Evolutionary conservation across 2,797 vertebrate genomes (phyloP), one percentile per base, ranked within the genome.

Genomic region (Sebastolobus alascanus): DNA sequence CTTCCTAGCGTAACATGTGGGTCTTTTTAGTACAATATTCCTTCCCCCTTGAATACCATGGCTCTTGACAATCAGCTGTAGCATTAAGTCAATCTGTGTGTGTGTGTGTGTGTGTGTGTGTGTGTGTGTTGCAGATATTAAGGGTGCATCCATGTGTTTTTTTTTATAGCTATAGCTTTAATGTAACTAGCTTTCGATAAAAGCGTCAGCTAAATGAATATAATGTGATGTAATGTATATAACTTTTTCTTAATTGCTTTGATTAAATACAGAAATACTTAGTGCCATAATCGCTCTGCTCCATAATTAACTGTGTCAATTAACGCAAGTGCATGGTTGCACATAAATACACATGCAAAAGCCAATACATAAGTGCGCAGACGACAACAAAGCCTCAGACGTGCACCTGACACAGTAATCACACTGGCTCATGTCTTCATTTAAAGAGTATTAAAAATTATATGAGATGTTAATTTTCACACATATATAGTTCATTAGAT

Each of bases 221-320:
- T 60, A 72, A 31, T 46, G 35, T 11, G 20, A 69, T 69, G 68
- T 25, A 69, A 37, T 37, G 37, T 59, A 60, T 82, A 43, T 55
- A 61, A 52, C 27, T 69, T 68, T 43, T 16, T 69, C 70, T 83
- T 89, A 83, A 92, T 92, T 84, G 77, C 77, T 80, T 65, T 83
- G 46, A 92, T 85, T 87, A 84, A 87, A 87, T 73, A 75, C 33
- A 60, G 74, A 22, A 50, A 84, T 80, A 80, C 77, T 89, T 79
- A 52, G 37, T 80, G 71, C 58, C 69, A 69, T 88, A 84, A 86
- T 89, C 18, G 0, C 29, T 69, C 68, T 73, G 61, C 79, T 68
- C 54, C 35, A 79, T 75, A 85, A 87, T 84, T 78, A 73, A 78
- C 40, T 77, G 38, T 71, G 40, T 75, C 55, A 35, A 54, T 35